Evolutionary conservation across 2,888 invertebrate species (phyloP).

Genomic region (Zaprionus lineosus): DNA sequence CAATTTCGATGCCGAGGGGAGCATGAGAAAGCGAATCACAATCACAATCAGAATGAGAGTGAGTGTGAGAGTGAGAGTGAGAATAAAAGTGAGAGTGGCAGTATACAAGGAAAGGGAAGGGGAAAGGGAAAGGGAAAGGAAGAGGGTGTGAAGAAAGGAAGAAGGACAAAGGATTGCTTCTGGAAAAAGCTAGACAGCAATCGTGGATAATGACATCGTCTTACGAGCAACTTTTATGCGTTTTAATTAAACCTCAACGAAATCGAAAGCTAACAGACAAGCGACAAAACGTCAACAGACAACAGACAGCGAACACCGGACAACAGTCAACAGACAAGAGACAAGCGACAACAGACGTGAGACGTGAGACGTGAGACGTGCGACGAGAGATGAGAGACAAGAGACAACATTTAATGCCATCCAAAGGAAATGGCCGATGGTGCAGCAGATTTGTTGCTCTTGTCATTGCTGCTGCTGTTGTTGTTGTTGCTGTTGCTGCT

Average conservation of each 20-base stretch:
- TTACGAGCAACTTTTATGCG: constrained; percentile 63
- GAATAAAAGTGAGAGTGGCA: too few species aligned
- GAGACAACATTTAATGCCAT: constrained; percentile 39
- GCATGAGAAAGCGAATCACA: too few species aligned
- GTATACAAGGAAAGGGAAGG: too few species aligned
- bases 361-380: not conserved
- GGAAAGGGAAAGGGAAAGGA: not conserved
- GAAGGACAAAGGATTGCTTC: not conserved
- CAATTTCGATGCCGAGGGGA: too few species aligned
- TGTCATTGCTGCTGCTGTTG: constrained; percentile 17
- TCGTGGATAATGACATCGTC: constrained; percentile 35
- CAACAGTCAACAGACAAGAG: constrained; percentile 62
- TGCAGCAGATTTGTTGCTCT: constrained; percentile 53
- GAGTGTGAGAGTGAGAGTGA: too few species aligned
- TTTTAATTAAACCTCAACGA: constrained; percentile 69
- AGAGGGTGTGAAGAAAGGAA: too few species aligned
- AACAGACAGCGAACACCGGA: not conserved
- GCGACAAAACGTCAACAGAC: constrained; percentile 7
- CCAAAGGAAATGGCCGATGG: constrained; percentile 72
- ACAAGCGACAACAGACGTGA: constrained; percentile 2
- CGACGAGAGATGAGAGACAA: constrained; percentile 9
- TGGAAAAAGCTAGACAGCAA: constrained; percentile 6
- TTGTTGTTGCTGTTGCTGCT: constrained; percentile 22
- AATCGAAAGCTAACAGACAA: constrained; percentile 65
- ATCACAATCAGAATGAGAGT: too few species aligned